Percentiles rank a stretch among this genome's conserved stretches.
Conservation (phyloP, 2,888 invertebrate species). For the Neoscelio sp. region DNA sequence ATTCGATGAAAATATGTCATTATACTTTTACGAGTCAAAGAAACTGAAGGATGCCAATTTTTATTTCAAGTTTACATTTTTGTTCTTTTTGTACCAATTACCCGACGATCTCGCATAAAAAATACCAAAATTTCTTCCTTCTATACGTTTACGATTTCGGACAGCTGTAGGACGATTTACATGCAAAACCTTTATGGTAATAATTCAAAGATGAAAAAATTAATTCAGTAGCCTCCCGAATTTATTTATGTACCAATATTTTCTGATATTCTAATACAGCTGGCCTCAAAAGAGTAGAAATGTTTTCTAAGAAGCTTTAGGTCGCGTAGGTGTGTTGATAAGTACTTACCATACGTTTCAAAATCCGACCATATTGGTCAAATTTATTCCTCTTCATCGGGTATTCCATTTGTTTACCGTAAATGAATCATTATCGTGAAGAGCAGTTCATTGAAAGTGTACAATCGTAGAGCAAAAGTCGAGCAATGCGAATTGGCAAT, state of each 20-base stretch:
- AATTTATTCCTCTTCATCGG: slow-evolving; percentile 16
- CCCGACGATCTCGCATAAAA: no score
- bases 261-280: slow-evolving; percentile 25
- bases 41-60: neutral
- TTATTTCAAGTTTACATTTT: neutral
- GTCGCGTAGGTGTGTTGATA: slow-evolving; percentile 50
- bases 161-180: slow-evolving; percentile 2
- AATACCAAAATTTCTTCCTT: neutral
- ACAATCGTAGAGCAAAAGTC: no score
- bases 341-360: slow-evolving; percentile 42
- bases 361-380: slow-evolving; percentile 19
- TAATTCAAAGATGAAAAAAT: slow-evolving; percentile 24
- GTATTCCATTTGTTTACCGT: neutral
- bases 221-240: slow-evolving; percentile 7
- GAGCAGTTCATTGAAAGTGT: no score
- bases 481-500: no score
- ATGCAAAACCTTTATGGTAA: slow-evolving; percentile 22
- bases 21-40: neutral
- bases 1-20: slow-evolving; percentile 1
- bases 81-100: no score
- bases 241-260: slow-evolving; percentile 22
- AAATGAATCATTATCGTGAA: slow-evolving; percentile 2
- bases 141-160: neutral
- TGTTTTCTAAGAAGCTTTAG: slow-evolving; percentile 43
- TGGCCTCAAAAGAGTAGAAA: slow-evolving; percentile 27